phyloP scores from a whole-genome alignment of 2,113 vertebrate genomes.

The Alligator mississippiensis region DNA sequence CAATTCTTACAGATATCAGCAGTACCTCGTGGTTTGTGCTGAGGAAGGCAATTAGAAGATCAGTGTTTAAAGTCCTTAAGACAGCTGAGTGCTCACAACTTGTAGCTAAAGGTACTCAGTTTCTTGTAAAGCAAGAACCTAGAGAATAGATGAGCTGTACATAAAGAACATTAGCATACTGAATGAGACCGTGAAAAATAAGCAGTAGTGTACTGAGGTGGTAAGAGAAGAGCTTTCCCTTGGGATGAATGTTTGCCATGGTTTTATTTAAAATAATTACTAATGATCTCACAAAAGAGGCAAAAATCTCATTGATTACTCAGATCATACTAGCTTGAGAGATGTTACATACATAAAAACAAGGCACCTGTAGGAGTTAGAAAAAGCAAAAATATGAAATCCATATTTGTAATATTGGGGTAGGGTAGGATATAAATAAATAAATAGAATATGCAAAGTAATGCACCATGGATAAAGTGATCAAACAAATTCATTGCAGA shows the following conservation, averaged over 20 bases:
- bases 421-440: no score
- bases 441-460: background rate
- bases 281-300: background rate
- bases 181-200: background rate
- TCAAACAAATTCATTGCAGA: background rate
- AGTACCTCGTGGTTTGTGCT: background rate
- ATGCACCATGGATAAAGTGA: background rate
- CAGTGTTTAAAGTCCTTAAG: background rate
- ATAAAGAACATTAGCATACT: background rate
- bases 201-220: background rate
- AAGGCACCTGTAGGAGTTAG: background rate
- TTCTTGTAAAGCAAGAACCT: background rate
- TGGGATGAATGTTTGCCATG: background rate
- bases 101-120: background rate
- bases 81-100: background rate
- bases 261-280: background rate
- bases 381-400: background rate
- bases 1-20: background rate
- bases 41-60: background rate
- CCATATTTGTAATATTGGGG: background rate
- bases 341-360: background rate
- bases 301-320: background rate
- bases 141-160: background rate
- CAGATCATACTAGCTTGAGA: background rate
- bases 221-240: background rate